Evolutionary conservation across 2,797 vertebrate genomes (phyloP).

Genomic region (Ptychadena robeensis): DNA sequence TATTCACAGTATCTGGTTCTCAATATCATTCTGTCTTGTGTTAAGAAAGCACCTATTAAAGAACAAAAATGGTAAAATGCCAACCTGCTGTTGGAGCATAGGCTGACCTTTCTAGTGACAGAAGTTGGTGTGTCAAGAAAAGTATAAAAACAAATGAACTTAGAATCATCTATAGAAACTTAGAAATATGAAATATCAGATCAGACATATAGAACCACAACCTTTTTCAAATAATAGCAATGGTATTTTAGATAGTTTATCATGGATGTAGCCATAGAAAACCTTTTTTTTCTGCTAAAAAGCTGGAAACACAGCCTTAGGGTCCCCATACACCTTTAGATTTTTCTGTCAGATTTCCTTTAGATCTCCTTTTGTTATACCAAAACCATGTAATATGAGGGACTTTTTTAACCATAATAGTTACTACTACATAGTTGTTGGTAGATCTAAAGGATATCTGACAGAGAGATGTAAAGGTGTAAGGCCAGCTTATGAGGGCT

Average conservation of each 20-base stretch:
- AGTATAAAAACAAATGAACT: constrained; percentile 12
- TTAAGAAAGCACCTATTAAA: constrained; percentile 12
- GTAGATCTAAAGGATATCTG: no score
- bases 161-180: neutral
- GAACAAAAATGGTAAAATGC: constrained; percentile 32
- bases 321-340: no score
- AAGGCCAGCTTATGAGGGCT: no score
- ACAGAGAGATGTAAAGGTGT: no score
- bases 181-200: neutral
- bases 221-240: neutral
- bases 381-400: no score
- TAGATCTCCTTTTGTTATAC: no score
- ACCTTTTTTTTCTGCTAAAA: neutral
- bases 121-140: constrained; percentile 2
- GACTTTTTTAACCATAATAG: no score
- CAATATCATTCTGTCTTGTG: neutral
- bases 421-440: no score
- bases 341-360: no score
- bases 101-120: constrained; percentile 31
- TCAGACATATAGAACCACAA: neutral
- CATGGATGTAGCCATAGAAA: neutral
- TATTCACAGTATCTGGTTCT: neutral
- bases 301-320: no score
- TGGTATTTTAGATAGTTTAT: neutral
- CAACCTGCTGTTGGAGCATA: constrained; percentile 14